phyloP scores from a whole-genome alignment of 2,113 vertebrate species.

The Nycticryphes semicollaris region DNA sequence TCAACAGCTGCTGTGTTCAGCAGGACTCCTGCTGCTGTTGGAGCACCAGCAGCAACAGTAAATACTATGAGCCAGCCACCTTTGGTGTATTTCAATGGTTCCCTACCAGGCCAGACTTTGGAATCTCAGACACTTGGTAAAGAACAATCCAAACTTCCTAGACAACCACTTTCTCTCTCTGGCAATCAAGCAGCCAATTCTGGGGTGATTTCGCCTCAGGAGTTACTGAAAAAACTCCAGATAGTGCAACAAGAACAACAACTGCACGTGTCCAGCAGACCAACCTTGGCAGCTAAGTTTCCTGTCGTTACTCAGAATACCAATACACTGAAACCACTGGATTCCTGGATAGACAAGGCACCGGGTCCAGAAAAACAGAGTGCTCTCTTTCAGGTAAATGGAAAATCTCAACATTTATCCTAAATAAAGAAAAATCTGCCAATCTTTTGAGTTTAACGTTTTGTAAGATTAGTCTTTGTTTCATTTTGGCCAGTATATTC shows the following conservation, averaged over 20 bases:
- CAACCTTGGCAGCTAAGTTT: slow-evolving; percentile 84
- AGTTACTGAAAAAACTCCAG: slow-evolving; percentile 88
- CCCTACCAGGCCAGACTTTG: slow-evolving; percentile 46
- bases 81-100: slow-evolving; percentile 68
- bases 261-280: slow-evolving; percentile 66
- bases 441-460: background rate
- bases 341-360: slow-evolving; percentile 69
- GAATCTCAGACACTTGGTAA: slow-evolving; percentile 34
- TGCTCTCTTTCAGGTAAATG: slow-evolving; percentile 81
- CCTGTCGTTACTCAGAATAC: slow-evolving; percentile 65
- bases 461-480: background rate
- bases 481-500: background rate
- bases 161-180: slow-evolving; percentile 26
- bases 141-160: slow-evolving; percentile 49
- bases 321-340: slow-evolving; percentile 36
- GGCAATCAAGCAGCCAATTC: slow-evolving; percentile 45
- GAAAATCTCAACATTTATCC: background rate
- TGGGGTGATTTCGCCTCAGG: slow-evolving; percentile 84
- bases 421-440: background rate
- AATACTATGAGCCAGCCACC: slow-evolving; percentile 55
- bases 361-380: slow-evolving; percentile 69
- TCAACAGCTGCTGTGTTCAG: background rate
- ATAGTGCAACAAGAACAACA: slow-evolving; percentile 88
- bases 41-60: background rate
- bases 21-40: slow-evolving; percentile 6